Percentiles rank a stretch among this genome's conserved stretches.
Evolutionary conservation across 2,797 vertebrate species (phyloP).

Genomic region (Xenops minutus): DNA sequence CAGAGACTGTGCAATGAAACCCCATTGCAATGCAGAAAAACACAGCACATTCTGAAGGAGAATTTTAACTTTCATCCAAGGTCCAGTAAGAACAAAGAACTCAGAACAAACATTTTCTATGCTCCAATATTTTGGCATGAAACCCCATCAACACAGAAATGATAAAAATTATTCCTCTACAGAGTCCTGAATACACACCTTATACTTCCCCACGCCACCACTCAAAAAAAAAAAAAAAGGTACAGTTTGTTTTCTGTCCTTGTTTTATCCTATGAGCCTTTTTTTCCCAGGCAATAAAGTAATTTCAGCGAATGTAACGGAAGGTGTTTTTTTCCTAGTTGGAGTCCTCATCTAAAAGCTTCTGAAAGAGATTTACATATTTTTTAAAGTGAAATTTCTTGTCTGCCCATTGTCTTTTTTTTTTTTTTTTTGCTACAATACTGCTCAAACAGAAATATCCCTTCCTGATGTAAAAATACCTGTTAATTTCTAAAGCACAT

Average conservation of each 20-base stretch:
- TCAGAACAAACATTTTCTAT: neutral
- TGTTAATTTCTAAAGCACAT: neutral
- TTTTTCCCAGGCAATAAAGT: neutral
- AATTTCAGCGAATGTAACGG: neutral
- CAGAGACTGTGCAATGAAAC: neutral
- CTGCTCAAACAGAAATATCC: neutral
- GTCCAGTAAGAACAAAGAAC: neutral
- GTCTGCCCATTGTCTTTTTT: neutral
- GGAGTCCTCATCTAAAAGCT: neutral
- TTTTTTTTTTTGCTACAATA: neutral
- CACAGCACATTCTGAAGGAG: neutral
- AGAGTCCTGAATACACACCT: neutral
- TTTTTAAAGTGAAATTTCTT: neutral
- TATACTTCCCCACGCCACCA: rapidly evolving
- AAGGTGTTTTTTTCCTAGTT: neutral
- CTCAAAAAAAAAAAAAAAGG: neutral
- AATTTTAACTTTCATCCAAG: neutral
- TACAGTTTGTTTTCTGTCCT: neutral
- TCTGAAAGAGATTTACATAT: neutral
- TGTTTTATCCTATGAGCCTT: neutral
- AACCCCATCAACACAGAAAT: neutral
- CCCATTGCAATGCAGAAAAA: neutral
- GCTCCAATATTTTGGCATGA: neutral
- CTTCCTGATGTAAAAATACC: neutral
- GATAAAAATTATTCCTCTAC: neutral